These are phyloP conservation scores for Natrix natrix DNA, from an alignment of 2,797 vertebrate genomes.

Conservation along the genomic window DNA sequence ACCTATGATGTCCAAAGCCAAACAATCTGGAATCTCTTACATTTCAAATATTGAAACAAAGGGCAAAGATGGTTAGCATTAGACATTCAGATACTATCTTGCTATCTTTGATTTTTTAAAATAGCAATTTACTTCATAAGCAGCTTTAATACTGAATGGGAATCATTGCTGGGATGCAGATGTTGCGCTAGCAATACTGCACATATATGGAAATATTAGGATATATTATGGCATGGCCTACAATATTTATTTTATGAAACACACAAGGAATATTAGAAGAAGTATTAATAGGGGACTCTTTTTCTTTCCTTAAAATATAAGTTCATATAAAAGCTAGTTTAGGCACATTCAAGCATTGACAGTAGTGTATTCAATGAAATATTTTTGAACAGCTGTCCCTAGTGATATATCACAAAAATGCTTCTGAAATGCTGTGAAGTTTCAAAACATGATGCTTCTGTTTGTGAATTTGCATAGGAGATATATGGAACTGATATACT, in stretches of 20 bases:
- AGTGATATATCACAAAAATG: background rate
- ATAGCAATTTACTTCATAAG: slow-evolving; percentile 14
- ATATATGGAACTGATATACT: background rate
- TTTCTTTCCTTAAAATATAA: background rate
- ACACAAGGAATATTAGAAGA: background rate
- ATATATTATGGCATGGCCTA: background rate
- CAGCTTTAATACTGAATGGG: background rate
- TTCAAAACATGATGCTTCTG: background rate
- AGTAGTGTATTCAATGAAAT: background rate
- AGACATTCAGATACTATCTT: slow-evolving; percentile 3
- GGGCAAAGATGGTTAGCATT: background rate
- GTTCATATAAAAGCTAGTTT: background rate
- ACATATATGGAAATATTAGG: background rate
- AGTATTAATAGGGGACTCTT: background rate
- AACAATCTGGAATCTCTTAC: background rate
- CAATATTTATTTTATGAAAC: background rate
- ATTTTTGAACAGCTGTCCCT: background rate
- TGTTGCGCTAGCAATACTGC: background rate
- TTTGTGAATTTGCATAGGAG: background rate
- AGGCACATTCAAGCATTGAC: background rate
- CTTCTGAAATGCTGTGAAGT: background rate
- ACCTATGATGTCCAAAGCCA: background rate
- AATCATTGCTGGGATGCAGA: background rate
- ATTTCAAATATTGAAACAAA: background rate
- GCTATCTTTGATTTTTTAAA: slow-evolving; percentile 16